phyloP scores from a whole-genome alignment of 2,888 invertebrate genomes.

The Spilarctia lutea region DNA sequence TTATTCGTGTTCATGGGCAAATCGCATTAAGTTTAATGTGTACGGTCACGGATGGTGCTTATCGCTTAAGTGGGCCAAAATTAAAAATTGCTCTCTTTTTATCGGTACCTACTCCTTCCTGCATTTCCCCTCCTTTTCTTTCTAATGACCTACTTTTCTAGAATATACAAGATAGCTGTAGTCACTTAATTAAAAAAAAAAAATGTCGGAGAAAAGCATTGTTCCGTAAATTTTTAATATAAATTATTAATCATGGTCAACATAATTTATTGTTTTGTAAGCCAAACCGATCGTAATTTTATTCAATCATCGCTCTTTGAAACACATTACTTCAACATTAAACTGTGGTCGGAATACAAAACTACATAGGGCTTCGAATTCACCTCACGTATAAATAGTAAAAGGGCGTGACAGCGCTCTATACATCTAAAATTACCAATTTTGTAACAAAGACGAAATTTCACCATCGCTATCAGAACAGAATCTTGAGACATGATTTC shows the following conservation, averaged over 20 bases:
- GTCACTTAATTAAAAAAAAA: not conserved
- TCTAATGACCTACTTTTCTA: not conserved
- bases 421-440: constrained; percentile 26
- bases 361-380: constrained; percentile 30
- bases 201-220: not conserved
- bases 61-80: not conserved
- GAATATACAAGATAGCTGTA: not conserved
- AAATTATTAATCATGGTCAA: not conserved
- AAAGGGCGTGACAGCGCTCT: constrained; percentile 36
- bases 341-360: constrained; percentile 34
- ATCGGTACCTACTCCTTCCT: not conserved
- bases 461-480: constrained; percentile 30
- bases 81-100: not conserved
- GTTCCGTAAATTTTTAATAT: not conserved
- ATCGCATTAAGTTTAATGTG: not conserved
- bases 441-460: constrained; percentile 30
- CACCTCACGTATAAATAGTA: constrained; percentile 36
- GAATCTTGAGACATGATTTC: constrained; percentile 19
- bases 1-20: not conserved
- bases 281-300: not conserved
- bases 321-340: constrained; percentile 16
- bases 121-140: not conserved
- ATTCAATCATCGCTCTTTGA: constrained; percentile 7
- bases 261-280: not conserved
- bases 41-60: not conserved